Conservation (phyloP, 1,140 invertebrate species). For the Propsilocerus akamusi region DNA sequence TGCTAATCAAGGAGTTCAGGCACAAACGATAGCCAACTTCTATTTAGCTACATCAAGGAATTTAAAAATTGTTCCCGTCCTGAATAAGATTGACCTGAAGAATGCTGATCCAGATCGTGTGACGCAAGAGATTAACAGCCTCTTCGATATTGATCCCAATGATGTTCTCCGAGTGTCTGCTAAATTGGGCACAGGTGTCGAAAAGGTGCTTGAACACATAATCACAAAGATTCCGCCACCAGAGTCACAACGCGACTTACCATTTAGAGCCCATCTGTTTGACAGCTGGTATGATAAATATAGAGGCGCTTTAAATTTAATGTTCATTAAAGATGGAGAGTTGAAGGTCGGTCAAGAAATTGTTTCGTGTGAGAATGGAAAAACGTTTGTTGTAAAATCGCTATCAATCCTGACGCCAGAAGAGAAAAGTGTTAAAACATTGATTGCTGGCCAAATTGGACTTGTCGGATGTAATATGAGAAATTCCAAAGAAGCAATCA, state of each 20-base stretch:
- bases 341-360: constrained; percentile 44
- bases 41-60: constrained; percentile 74
- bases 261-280: constrained; percentile 70
- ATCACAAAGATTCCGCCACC: constrained; percentile 67
- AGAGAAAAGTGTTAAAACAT: constrained; percentile 40
- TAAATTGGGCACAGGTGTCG: constrained; percentile 68
- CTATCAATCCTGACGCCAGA: constrained; percentile 65
- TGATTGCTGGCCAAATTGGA: constrained; percentile 43
- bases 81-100: constrained; percentile 95
- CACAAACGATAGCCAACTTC: constrained; percentile 95
- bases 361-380: constrained; percentile 40
- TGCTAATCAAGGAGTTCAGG: constrained; percentile 93
- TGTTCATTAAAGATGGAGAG: constrained; percentile 59
- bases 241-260: constrained; percentile 29
- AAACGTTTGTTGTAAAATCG: constrained; percentile 58
- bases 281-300: constrained; percentile 89
- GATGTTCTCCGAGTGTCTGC: constrained; percentile 57
- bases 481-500: constrained; percentile 51
- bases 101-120: constrained; percentile 71
- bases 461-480: constrained; percentile 68
- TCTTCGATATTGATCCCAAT: constrained; percentile 65
- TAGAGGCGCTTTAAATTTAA: constrained; percentile 62
- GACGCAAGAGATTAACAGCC: constrained; percentile 52
- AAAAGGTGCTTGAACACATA: constrained; percentile 54
- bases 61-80: constrained; percentile 71